phyloP scores from a whole-genome alignment of 2,888 invertebrate genomes.

The Deroplatys truncata region DNA sequence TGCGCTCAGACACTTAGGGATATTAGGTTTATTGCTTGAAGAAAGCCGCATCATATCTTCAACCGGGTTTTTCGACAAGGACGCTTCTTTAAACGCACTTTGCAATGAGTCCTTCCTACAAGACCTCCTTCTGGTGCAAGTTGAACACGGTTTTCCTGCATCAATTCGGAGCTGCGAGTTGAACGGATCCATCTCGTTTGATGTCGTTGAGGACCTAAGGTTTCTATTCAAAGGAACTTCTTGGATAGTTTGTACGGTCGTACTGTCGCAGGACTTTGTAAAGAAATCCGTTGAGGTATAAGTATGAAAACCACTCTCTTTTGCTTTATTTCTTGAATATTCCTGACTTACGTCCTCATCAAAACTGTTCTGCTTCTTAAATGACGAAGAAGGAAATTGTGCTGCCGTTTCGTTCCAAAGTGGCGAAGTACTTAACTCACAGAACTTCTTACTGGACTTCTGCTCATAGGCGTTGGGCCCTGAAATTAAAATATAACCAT shows the following conservation, averaged over 20 bases:
- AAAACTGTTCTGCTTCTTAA: too few species aligned
- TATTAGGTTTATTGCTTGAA: not conserved
- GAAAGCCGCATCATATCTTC: too few species aligned
- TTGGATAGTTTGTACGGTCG: not conserved
- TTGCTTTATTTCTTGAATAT: not conserved
- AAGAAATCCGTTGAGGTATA: not conserved
- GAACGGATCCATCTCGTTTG: not conserved
- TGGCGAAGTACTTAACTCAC: not conserved
- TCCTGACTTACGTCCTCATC: not conserved
- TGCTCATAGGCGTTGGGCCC: not conserved
- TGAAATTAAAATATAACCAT: not conserved
- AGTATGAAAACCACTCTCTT: not conserved
- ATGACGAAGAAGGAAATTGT: not conserved
- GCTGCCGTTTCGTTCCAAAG: not conserved
- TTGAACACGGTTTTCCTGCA: not conserved
- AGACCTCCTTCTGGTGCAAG: not conserved
- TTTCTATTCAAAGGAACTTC: not conserved
- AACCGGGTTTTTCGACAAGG: not conserved
- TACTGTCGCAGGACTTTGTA: too few species aligned
- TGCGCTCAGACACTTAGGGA: not conserved
- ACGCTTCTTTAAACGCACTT: not conserved
- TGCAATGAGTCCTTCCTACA: not conserved
- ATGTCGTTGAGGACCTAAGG: not conserved
- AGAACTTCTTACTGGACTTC: not conserved
- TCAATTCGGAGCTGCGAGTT: not conserved